These are phyloP conservation scores for Campoletis raptor DNA, from an alignment of 2,888 invertebrate species.

Conservation along the genomic window DNA sequence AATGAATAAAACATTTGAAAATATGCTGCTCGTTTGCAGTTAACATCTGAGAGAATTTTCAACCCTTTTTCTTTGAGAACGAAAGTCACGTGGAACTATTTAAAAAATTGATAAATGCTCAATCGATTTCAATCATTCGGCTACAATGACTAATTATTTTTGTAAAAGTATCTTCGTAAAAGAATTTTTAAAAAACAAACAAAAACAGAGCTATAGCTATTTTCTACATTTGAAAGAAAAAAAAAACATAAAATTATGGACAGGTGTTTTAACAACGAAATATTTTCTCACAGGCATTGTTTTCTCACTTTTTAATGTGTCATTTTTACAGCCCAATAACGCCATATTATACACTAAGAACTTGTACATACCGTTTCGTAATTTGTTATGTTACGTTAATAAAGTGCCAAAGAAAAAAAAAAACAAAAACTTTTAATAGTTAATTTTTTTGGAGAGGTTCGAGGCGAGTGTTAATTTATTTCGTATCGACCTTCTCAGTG, in stretches of 20 bases:
- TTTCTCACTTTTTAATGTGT: conserved; percentile 59
- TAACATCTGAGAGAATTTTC: background rate
- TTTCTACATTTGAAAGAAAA: background rate
- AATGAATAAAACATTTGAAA: background rate
- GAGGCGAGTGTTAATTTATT: background rate
- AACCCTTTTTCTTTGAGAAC: background rate
- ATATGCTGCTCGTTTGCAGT: background rate
- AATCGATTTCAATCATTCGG: background rate
- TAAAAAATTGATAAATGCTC: background rate
- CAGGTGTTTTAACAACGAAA: conserved; percentile 56
- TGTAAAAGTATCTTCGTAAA: background rate
- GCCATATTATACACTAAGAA: conserved; percentile 82
- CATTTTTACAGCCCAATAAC: conserved; percentile 70
- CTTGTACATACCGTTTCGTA: conserved; percentile 80
- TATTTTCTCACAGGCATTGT: conserved; percentile 70
- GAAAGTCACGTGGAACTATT: background rate
- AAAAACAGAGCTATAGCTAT: background rate
- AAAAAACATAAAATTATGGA: background rate
- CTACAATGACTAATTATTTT: background rate
- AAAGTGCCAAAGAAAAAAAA: conserved; percentile 84
- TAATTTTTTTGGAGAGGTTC: background rate
- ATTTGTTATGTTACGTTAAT: conserved; percentile 79
- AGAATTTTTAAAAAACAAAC: background rate
- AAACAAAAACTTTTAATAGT: background rate
- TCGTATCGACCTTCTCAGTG: background rate